Percentiles rank a stretch among this genome's conserved stretches.
phyloP scores from a whole-genome alignment of 2,888 invertebrate species.

The Drosophila diplacantha region DNA sequence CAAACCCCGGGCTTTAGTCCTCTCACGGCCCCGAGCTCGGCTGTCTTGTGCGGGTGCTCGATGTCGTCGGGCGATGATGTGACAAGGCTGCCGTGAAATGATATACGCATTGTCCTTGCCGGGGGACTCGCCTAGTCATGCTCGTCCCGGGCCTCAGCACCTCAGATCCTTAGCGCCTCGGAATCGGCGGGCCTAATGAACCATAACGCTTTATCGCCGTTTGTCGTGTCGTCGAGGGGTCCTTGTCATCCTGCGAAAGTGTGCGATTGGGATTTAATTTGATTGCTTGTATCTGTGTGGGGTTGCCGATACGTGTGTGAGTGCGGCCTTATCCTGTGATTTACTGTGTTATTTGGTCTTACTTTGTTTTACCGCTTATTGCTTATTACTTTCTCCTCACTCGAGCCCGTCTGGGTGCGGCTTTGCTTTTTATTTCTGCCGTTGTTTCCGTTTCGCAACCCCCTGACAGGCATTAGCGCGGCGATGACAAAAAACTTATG shows the following conservation, averaged over 20 bases:
- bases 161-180: conserved; percentile 32
- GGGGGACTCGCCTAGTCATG: conserved; percentile 12
- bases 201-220: conserved; percentile 71
- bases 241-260: conserved; percentile 47
- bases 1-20: background rate
- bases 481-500: conserved; percentile 64
- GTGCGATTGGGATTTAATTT: conserved; percentile 73
- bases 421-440: conserved; percentile 27
- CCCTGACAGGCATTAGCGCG: conserved; percentile 36
- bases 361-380: conserved; percentile 72
- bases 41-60: conserved; percentile 30
- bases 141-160: conserved; percentile 10
- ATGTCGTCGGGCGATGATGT: conserved; percentile 38
- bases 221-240: conserved; percentile 47
- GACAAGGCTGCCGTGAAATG: conserved; percentile 46
- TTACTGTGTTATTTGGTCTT: conserved; percentile 72
- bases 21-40: background rate
- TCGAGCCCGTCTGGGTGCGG: conserved; percentile 28
- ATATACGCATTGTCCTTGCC: conserved; percentile 45
- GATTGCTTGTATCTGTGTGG: conserved; percentile 57
- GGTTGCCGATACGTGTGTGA: conserved; percentile 47
- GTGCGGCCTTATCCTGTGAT: conserved; percentile 68
- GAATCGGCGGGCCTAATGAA: conserved; percentile 68
- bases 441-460: conserved; percentile 12
- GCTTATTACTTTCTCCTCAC: conserved; percentile 53